phyloP scores from a whole-genome alignment of 30 jellyfish, hydroid and myxozoan species.

The Phacellophora camtschatica region DNA sequence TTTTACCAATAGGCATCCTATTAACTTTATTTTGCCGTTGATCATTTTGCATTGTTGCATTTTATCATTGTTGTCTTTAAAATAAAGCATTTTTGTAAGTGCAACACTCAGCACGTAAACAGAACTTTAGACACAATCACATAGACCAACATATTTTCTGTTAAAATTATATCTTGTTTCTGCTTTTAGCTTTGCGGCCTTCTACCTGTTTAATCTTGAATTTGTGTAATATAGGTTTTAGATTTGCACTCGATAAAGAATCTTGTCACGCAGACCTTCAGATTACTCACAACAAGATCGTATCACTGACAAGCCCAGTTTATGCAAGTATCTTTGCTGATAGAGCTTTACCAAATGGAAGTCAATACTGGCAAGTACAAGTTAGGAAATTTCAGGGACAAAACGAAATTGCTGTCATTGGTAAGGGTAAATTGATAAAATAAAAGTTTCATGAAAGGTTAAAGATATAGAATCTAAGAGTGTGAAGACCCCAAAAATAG shows the following conservation, averaged over 20 bases:
- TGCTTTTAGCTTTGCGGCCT: no score
- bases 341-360: conserved; percentile 20
- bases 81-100: no score
- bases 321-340: conserved; percentile 62
- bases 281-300: background rate
- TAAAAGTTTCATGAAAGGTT: background rate
- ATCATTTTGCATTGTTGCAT: no score
- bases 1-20: no score
- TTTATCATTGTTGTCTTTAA: no score
- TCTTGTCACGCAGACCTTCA: conserved; percentile 33
- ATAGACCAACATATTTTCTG: no score
- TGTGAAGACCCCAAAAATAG: background rate
- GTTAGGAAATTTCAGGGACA: conserved; percentile 62
- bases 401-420: conserved; percentile 61
- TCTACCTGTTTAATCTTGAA: no score
- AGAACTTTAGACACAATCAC: no score
- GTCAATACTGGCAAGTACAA: conserved; percentile 68
- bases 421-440: conserved; percentile 5
- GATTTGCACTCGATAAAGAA: conserved; percentile 31
- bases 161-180: no score
- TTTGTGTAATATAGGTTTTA: conserved; percentile 55
- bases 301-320: conserved; percentile 50
- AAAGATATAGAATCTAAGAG: background rate
- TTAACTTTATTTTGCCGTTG: no score
- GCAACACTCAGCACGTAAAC: no score